phyloP scores from a whole-genome alignment of 2,888 invertebrate species.

The Nebria brevicollis region DNA sequence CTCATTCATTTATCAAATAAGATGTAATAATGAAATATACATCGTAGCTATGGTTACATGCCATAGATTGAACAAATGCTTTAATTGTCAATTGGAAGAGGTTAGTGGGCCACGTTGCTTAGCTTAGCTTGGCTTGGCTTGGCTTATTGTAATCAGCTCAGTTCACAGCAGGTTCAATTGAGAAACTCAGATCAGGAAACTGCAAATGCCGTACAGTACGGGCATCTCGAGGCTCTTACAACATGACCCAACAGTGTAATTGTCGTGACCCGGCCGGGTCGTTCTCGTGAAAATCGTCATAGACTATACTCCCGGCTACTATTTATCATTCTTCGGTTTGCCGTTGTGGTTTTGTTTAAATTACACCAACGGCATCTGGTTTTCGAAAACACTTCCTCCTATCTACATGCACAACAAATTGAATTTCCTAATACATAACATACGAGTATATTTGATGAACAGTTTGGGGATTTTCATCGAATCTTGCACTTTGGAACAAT shows the following conservation, averaged over 20 bases:
- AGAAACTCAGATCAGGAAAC: background rate
- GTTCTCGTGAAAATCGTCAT: slow-evolving; percentile 1
- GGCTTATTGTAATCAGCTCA: background rate
- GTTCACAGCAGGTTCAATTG: background rate
- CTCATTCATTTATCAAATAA: no score
- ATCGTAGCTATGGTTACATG: no score
- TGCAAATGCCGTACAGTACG: background rate
- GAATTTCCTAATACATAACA: no score
- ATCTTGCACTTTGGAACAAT: no score
- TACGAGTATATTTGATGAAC: no score
- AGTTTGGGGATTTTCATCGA: no score
- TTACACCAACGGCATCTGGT: background rate
- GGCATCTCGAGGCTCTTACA: background rate
- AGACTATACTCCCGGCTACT: background rate
- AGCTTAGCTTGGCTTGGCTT: no score
- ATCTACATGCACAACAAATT: background rate
- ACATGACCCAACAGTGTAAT: background rate
- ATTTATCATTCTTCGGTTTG: background rate
- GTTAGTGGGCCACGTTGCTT: background rate
- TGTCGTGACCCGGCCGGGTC: background rate
- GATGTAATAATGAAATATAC: no score
- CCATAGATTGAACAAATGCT: no score
- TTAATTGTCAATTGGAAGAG: background rate
- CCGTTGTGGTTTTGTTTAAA: slow-evolving; percentile 17
- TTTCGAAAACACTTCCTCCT: slow-evolving; percentile 12